These are phyloP conservation scores for Stichodactyla mertensii DNA, from an alignment of 64 coral and sea anemone genomes.

Conservation along the genomic window DNA sequence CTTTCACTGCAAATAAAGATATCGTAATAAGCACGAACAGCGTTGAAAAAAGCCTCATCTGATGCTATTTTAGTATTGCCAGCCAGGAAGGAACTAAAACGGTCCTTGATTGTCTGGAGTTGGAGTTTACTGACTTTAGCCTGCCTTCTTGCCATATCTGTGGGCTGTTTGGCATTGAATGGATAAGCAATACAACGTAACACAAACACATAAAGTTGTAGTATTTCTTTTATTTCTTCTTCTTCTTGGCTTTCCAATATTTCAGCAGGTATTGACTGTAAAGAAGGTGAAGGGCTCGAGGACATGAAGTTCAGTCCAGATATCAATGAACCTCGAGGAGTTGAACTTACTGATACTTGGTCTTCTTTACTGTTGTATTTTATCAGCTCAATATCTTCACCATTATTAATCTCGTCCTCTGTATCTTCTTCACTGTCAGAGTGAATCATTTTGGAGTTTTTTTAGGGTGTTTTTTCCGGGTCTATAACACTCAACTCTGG, in stretches of 20 bases:
- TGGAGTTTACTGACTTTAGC: constrained; percentile 79
- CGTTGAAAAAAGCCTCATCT: constrained; percentile 82
- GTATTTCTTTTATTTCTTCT: constrained; percentile 75
- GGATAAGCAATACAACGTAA: constrained; percentile 83
- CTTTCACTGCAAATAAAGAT: constrained; percentile 83
- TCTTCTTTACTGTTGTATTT: not conserved
- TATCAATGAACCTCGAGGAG: constrained; percentile 1
- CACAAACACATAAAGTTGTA: constrained; percentile 90
- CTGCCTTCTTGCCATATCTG: constrained; percentile 80
- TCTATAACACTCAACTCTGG: not conserved
- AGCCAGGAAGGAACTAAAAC: constrained; percentile 72
- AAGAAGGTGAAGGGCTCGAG: constrained; percentile 59
- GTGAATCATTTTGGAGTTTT: not conserved
- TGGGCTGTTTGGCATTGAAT: constrained; percentile 93
- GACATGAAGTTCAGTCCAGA: constrained; percentile 1
- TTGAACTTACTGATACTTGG: not conserved
- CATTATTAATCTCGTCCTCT: not conserved
- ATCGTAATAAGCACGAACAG: constrained; percentile 77
- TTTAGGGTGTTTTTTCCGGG: not conserved
- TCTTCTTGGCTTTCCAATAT: constrained; percentile 55
- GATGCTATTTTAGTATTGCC: constrained; percentile 82
- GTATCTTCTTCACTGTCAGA: not conserved
- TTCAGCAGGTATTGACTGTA: constrained; percentile 48
- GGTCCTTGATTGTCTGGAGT: constrained; percentile 60
- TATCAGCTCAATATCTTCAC: not conserved